Evolutionary conservation across 2,113 vertebrate species (phyloP).

Genomic region (Athene noctua): DNA sequence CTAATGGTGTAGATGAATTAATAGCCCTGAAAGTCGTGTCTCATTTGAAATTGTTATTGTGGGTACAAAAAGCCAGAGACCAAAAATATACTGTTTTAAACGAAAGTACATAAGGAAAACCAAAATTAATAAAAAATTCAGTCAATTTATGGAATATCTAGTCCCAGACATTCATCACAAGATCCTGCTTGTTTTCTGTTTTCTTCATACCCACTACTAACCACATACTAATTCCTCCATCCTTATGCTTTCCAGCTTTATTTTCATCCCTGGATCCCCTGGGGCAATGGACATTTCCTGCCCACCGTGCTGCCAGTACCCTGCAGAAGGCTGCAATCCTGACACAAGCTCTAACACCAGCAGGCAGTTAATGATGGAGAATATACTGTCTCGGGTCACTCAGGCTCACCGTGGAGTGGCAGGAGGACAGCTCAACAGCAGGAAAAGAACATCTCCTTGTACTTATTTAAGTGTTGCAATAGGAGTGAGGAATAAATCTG

Average conservation of each 20-base stretch:
- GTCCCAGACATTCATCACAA: neutral
- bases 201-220: neutral
- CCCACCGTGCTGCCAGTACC: neutral
- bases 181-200: neutral
- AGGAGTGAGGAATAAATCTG: conserved; percentile 40
- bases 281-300: neutral
- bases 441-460: conserved; percentile 54
- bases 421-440: conserved; percentile 34
- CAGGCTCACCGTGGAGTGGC: neutral
- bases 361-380: neutral
- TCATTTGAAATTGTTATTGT: neutral
- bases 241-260: neutral
- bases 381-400: neutral
- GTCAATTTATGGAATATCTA: neutral
- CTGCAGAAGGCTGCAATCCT: neutral
- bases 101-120: neutral
- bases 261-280: neutral
- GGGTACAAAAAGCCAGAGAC: neutral
- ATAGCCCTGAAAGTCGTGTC: neutral
- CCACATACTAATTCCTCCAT: neutral
- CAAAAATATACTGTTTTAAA: neutral
- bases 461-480: conserved; percentile 57
- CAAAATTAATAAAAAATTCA: neutral
- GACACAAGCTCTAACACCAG: neutral
- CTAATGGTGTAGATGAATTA: neutral